Evolutionary conservation across 2,113 vertebrate species (phyloP).

Genomic region (Rafetus swinhoei): DNA sequence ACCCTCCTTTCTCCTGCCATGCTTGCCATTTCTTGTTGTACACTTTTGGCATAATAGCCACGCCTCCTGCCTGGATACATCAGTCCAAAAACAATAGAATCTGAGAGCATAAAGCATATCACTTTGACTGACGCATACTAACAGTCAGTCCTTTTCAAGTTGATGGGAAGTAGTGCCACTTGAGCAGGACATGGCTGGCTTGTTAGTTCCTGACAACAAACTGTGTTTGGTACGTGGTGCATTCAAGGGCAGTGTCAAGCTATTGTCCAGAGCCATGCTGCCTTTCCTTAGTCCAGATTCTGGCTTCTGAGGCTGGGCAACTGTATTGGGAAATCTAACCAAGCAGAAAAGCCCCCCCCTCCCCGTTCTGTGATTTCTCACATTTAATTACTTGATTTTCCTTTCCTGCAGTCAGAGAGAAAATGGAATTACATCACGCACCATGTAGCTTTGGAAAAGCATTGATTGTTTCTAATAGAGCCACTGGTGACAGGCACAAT

Average conservation of each 20-base stretch:
- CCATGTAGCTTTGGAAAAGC: conserved; percentile 84
- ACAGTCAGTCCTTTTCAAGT: conserved; percentile 84
- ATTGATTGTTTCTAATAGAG: conserved; percentile 87
- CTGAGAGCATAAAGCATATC: conserved; percentile 85
- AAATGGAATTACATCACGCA: conserved; percentile 87
- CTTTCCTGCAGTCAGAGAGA: conserved; percentile 85
- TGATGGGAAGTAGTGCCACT: conserved; percentile 86
- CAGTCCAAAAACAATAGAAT: conserved; percentile 82
- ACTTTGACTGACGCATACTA: conserved; percentile 82
- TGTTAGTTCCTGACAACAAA: conserved; percentile 90
- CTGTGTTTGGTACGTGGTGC: conserved; percentile 87
- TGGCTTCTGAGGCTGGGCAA: conserved; percentile 82
- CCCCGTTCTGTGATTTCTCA: conserved; percentile 86
- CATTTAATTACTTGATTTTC: conserved; percentile 96
- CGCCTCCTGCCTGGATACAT: conserved; percentile 76
- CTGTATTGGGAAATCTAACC: conserved; percentile 85
- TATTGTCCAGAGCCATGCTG: conserved; percentile 72
- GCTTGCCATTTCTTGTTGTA: conserved; percentile 10
- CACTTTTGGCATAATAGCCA: conserved; percentile 49
- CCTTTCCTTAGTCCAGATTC: conserved; percentile 73
- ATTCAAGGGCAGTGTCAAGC: conserved; percentile 81
- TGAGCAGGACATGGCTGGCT: conserved; percentile 93
- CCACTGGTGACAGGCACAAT: conserved; percentile 83
- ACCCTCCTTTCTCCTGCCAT: background rate
- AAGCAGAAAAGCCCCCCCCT: conserved; percentile 88